Evolutionary conservation across 2,888 invertebrate species (phyloP), one percentile per base, ranked within the genome.

Genomic region (Bellardia bayeri): DNA sequence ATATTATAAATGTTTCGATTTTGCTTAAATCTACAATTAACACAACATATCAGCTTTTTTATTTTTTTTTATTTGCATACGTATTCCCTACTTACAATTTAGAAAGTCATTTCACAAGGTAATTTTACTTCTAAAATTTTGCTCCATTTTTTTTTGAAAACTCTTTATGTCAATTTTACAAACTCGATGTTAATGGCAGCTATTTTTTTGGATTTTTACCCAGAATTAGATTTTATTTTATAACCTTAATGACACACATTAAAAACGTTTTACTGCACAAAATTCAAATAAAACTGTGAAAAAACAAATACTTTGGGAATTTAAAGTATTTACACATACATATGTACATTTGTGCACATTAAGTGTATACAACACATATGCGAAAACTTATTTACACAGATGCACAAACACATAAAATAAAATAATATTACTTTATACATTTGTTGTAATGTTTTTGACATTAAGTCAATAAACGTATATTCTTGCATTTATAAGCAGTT

Each of bases 391-490:
- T 30, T 68, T 23, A 37, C 14, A 69, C 54, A 14, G 30, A 64
- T 16, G 0, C 16, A 33, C 11, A 51, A 16, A 14, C 2, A 54
- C 16, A 64, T 6, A 30, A 56, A 58, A 45, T 42, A 30, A 16
- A 42, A 42, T 56, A 56, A 23, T 75, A 42, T 75, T 64, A 51
- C 76, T 76, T 49, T 69, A 8, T 72, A 63, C 64, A 51, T 64
- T 81, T 56, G 23, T 23, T 23, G 30, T 63, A 82, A 69, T 76
- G 75, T 51, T 75, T 82, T 69, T 76, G 71, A 56, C 71, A 76
- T 83, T 63, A 83, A 83, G 71, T 83, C 76, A 83, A 76, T 76
- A 76, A 83, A 83, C 82, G 58, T 58, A 69, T 75, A 58, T 75
- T n/a, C 63, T 61, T 72, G 49, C 49, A 45, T 64, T 56, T 16